Evolutionary conservation across 2,888 invertebrate species (phyloP), one percentile per base, ranked within the genome.

Genomic region (Coelinius sp.): DNA sequence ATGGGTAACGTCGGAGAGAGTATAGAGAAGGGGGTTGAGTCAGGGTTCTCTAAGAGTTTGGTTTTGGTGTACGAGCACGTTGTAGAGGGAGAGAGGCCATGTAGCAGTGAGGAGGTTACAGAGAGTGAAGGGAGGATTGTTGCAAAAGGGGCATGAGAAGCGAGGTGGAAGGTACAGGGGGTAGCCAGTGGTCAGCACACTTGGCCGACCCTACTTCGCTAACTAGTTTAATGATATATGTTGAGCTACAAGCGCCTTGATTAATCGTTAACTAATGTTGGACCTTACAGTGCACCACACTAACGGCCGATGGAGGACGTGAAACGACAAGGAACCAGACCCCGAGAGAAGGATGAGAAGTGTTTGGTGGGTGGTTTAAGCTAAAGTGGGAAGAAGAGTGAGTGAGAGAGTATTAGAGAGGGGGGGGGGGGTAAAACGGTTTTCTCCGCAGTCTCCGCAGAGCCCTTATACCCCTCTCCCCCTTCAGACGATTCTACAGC

Each of bases 151-250:
- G 73, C 59, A 46, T 73, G 74, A 69, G 74, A 20, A 73, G 75
- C 68, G 67, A 53, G 74, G 74, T 65, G 73, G 44, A n/a, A 5
- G 44, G 66, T 22, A 27, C 5, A 64, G 49, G 66, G 68, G 79
- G 77, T 74, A 80, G 81, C 84, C 86, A 87, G 87, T 87, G 87
- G 87, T 87, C 87, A 87, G 87, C 86, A 87, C 86, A 86, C 87
- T 86, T 87, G 87, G 86, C 83, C 85, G 85, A 87, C 86, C 87
- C 87, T 87, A 87, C 87, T 87, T 87, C 86, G 86, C 87, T 87
- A 87, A 87, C 87, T 87, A 87, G 87, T 87, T 87, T 87, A 87
- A 87, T 87, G 87, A 87, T 87, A 87, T 87, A 87, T 87, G 87
- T 87, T 86, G 87, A 87, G 86, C 86, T 87, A 87, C 87, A 87